A percentile compares a stretch with the other conserved stretches of the same genome.
Evolutionary conservation across 2,113 vertebrate genomes (phyloP).

Genomic region (Lepus timidus): DNA sequence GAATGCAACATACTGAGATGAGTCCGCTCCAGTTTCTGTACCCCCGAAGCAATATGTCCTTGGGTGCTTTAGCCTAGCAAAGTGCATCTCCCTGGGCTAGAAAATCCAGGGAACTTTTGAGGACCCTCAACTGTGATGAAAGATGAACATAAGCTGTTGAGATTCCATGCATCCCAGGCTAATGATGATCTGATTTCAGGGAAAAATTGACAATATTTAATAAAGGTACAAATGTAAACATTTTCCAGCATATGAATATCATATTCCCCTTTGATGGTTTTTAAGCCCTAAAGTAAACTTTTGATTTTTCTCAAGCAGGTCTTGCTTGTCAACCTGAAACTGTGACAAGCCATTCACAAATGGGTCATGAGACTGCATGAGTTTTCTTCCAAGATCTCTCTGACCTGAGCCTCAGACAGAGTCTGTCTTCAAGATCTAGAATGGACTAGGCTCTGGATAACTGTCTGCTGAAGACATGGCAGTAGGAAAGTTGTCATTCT

Average conservation of each 20-base stretch:
- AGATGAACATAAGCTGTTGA: not conserved
- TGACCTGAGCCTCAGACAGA: not conserved
- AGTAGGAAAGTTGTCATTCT: slow-evolving; percentile 1
- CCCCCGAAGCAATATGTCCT: not conserved
- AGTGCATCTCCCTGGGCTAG: not conserved
- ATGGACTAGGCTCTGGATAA: not conserved
- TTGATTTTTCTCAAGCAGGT: not conserved
- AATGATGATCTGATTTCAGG: not conserved
- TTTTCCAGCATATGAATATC: not conserved
- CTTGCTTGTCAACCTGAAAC: not conserved
- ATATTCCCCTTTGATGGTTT: not conserved
- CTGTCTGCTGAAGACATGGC: not conserved
- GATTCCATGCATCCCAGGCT: not conserved
- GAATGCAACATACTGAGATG: not conserved
- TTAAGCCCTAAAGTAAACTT: not conserved
- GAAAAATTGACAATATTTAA: not conserved
- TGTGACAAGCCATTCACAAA: not conserved
- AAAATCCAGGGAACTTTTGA: not conserved
- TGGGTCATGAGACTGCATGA: not conserved
- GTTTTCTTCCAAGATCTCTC: not conserved
- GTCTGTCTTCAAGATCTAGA: not conserved
- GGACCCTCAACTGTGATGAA: not conserved
- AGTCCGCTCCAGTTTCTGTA: not conserved
- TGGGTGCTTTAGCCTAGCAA: not conserved
- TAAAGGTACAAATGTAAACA: not conserved